Conservation (phyloP, 1,140 invertebrate genomes). For the Gryon sp. region DNA sequence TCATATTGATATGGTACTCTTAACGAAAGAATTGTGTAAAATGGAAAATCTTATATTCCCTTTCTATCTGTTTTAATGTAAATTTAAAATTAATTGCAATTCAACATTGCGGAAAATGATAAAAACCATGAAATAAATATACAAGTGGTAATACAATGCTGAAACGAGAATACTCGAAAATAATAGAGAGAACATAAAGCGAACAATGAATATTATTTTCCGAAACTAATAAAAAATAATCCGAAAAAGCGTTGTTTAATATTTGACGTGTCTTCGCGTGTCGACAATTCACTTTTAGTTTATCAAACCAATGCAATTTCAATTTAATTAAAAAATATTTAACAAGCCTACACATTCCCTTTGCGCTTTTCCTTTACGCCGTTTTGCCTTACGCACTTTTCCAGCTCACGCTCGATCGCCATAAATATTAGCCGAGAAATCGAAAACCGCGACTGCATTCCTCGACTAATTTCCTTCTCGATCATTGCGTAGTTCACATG, state of each 20-base stretch:
- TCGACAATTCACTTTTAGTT: slow-evolving; percentile 23
- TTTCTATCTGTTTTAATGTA: too few relatives aligned
- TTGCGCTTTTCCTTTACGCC: slow-evolving; percentile 3
- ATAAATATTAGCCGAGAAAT: slow-evolving; percentile 69
- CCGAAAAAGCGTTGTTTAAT: not conserved
- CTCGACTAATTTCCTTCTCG: slow-evolving; percentile 73
- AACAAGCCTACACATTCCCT: slow-evolving; percentile 55
- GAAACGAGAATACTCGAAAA: too few relatives aligned
- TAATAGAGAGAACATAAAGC: too few relatives aligned
- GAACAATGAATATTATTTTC: slow-evolving; percentile 6
- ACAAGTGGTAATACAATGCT: not conserved
- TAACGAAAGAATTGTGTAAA: too few relatives aligned
- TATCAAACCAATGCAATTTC: slow-evolving; percentile 46
- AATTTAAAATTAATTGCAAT: too few relatives aligned
- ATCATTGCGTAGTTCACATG: slow-evolving; percentile 54
- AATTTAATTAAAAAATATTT: slow-evolving; percentile 77
- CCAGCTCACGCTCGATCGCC: slow-evolving; percentile 34
- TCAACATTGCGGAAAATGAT: too few relatives aligned
- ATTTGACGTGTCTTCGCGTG: slow-evolving; percentile 1
- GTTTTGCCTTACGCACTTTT: slow-evolving; percentile 18
- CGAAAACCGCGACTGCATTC: slow-evolving; percentile 68
- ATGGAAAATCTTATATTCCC: too few relatives aligned
- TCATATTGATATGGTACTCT: too few relatives aligned
- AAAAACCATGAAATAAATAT: too few relatives aligned
- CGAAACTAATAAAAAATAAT: slow-evolving; percentile 19